Percentiles rank a stretch among this genome's conserved stretches.
These are phyloP conservation scores for Nezara viridula DNA, from an alignment of 2,888 invertebrate genomes.

Conservation along the genomic window DNA sequence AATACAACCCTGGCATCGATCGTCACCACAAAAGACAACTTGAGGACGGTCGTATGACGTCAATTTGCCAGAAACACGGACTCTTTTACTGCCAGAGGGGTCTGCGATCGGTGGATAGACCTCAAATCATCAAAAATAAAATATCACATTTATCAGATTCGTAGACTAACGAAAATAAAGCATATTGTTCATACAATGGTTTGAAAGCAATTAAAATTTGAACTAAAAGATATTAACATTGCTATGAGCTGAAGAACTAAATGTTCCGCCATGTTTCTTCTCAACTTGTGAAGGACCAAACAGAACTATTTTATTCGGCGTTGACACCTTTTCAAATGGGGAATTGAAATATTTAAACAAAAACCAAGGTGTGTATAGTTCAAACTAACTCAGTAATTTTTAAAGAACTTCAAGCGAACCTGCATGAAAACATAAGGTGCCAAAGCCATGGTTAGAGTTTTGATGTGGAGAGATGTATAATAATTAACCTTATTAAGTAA, in stretches of 20 bases:
- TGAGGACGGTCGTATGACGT: too few relatives aligned
- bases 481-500: too few relatives aligned
- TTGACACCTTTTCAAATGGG: too few relatives aligned
- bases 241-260: background rate
- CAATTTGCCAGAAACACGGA: too few relatives aligned
- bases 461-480: background rate
- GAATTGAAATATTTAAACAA: too few relatives aligned
- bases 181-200: background rate
- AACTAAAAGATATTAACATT: background rate
- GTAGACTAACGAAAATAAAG: background rate
- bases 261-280: background rate
- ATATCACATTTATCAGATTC: background rate
- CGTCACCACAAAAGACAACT: too few relatives aligned
- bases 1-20: too few relatives aligned
- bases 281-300: background rate
- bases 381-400: background rate
- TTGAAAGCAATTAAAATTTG: background rate
- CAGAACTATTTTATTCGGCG: background rate
- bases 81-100: background rate
- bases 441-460: background rate
- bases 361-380: background rate
- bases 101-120: background rate
- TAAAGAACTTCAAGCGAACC: background rate
- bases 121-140: background rate
- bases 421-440: background rate